Evolutionary conservation across 1,140 invertebrate genomes (phyloP), one percentile per base, ranked within the genome.

Genomic region (Drosophila pseudoananassae): DNA sequence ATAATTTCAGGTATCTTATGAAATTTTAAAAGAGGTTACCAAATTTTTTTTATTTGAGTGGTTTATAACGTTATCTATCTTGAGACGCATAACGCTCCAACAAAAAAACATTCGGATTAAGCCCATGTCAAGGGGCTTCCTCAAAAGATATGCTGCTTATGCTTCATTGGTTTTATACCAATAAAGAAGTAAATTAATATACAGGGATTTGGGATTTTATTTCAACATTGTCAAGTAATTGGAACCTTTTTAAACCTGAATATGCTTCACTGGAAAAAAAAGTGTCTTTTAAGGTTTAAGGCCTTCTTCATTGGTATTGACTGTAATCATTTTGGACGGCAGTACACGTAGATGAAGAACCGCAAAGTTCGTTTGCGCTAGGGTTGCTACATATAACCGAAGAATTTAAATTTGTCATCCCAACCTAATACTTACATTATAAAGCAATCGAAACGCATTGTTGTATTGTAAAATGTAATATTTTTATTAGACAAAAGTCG

Each of bases 131-230:
- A 15, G 47, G n/a, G 25, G 7, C 15, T 46, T n/a, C 17, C 15
- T 33, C 29, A 20, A 38, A 15, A 15, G 17, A 46, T 52, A 25
- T 47, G 20, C 46, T 27, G 38, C 45, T n/a, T 7, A 15, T 69
- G 76, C 61, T 61, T 71, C 61, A 61, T 2, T 76, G 61, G 51
- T 29, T 72, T 64, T 40, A 27, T 66, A 45, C 57, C 58, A 78
- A 40, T 63, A 71, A 55, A 56, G 49, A 46, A 56, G 74, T 64
- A 87, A 82, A 82, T 78, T 87, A 65, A 87, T 88, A 87, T 82
- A 64, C 55, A n/a, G n/a, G n/a, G n/a, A 71, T 66, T 72, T 15
- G 27, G 60, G 63, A 60, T 73, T 85, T 74, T 69, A 50, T 70
- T 50, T 56, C 60, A 73, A 77, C 73, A 65, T 49, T 33, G 29